Evolutionary conservation across 2,888 invertebrate species (phyloP).

Genomic region (Epistrophe eligans): DNA sequence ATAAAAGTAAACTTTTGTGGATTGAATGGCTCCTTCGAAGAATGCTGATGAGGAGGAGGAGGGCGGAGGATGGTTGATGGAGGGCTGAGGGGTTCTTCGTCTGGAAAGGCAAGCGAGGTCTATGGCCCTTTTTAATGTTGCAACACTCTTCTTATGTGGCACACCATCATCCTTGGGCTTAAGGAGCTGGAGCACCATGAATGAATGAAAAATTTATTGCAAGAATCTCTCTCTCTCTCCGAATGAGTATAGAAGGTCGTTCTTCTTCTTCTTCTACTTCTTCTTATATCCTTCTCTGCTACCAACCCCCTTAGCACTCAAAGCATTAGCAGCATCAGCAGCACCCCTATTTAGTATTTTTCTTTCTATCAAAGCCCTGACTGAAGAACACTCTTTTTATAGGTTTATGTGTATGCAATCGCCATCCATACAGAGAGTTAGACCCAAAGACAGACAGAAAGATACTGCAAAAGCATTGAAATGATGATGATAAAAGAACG

Average conservation of each 20-base stretch:
- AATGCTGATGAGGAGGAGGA: slow-evolving; percentile 12
- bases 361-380: slow-evolving; percentile 47
- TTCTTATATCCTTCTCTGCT: slow-evolving; percentile 9
- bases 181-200: slow-evolving; percentile 56
- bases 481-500: slow-evolving; percentile 58
- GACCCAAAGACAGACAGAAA: slow-evolving; percentile 58
- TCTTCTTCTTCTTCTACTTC: slow-evolving; percentile 24
- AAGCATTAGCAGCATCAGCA: not conserved
- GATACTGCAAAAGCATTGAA: slow-evolving; percentile 69
- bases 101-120: slow-evolving; percentile 46
- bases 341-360: slow-evolving; percentile 27
- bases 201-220: slow-evolving; percentile 75
- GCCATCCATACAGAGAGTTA: slow-evolving; percentile 33
- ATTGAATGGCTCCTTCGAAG: slow-evolving; percentile 30
- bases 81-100: not conserved
- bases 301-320: not conserved
- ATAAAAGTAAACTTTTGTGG: slow-evolving; percentile 67
- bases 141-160: slow-evolving; percentile 57
- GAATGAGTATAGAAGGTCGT: slow-evolving; percentile 64
- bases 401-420: slow-evolving; percentile 57
- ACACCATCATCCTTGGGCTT: slow-evolving; percentile 56
- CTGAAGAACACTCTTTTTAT: slow-evolving; percentile 49
- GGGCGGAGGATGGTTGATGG: not conserved
- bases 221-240: slow-evolving; percentile 54
- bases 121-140: slow-evolving; percentile 73